phyloP scores from a whole-genome alignment of 1,140 invertebrate species.

The silkworm (Bombyx mori) region ASM3026992v2 NC_085110.1:12675001-12675500 shows the following conservation, averaged over 20 bases:
- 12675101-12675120: slow-evolving; percentile 74
- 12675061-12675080: slow-evolving; percentile 73
- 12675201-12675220: slow-evolving; percentile 75
- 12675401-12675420: slow-evolving; percentile 61
- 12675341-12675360: slow-evolving; percentile 71
- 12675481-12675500: slow-evolving; percentile 54
- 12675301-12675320: slow-evolving; percentile 60
- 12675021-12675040: slow-evolving; percentile 73
- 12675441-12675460: slow-evolving; percentile 24
- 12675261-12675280: slow-evolving; percentile 70
- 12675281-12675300: slow-evolving; percentile 66
- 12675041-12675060: slow-evolving; percentile 79
- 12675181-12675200: slow-evolving; percentile 71
- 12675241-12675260: slow-evolving; percentile 72
- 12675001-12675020: slow-evolving; percentile 68
- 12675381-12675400: slow-evolving; percentile 51
- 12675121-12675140: slow-evolving; percentile 73
- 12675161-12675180: slow-evolving; percentile 76
- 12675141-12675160: slow-evolving; percentile 73
- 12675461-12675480: slow-evolving; percentile 48
- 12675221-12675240: slow-evolving; percentile 77
- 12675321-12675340: slow-evolving; percentile 59
- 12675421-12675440: slow-evolving; percentile 51
- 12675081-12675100: slow-evolving; percentile 75
- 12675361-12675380: slow-evolving; percentile 66